Evolutionary conservation across 2,888 invertebrate genomes (phyloP), one percentile per base, ranked within the genome.

Genomic region (Isoperla grammatica): DNA sequence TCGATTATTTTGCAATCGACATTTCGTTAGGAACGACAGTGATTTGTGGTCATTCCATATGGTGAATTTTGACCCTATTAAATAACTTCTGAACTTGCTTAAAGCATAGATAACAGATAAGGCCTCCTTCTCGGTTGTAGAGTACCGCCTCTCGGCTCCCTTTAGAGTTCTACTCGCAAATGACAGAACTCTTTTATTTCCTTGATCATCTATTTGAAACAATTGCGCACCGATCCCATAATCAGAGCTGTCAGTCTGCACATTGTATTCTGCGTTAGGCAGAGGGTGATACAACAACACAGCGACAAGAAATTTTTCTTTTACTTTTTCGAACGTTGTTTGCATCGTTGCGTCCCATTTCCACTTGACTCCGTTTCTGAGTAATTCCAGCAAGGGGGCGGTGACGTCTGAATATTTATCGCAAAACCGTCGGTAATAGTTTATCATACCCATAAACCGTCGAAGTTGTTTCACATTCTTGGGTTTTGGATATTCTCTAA

Each of bases 71-170:
- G 23, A 22, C 13, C 66, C 66, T 13, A 65, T 42, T 0, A 67
- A 22, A 42, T 60, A 64, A 2, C 56, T 59, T 17, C 62, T 39
- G 12, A 59, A 65, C 54, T 61, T 62, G n/a, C 54, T 40, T 9
- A 67, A 11, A 2, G 64, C 57, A 48, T 57, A 65, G 3, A 67
- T 61, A 1, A 63, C 42, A 2, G 61, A 60, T 2, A 66, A 53
- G 1, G 58, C 37, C 35, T 67, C 66, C 22, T 62, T 64, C 35
- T 67, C 64, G 1, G 56, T 61, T 11, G 55, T 58, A 1, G 19
- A n/a, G n/a, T n/a, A n/a, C n/a, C n/a, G n/a, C n/a, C n/a, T n/a
- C n/a, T n/a, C n/a, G n/a, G n/a, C n/a, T n/a, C n/a, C n/a, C n/a
- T n/a, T n/a, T n/a, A n/a, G n/a, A n/a, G n/a, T n/a, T n/a, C n/a